Conservation (phyloP, 2,797 vertebrate species). For the Neomorphus geoffroyi region DNA sequence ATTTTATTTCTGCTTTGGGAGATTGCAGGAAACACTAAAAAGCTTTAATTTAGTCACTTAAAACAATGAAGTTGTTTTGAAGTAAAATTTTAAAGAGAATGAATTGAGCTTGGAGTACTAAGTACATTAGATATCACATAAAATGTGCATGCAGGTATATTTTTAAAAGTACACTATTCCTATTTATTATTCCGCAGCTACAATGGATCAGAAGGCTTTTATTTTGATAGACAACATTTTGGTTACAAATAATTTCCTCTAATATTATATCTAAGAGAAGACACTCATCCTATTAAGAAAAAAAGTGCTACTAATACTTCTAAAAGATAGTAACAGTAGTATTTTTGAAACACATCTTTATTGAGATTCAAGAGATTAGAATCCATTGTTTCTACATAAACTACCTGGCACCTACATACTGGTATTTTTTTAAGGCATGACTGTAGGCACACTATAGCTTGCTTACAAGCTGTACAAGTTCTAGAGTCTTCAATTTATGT, state of each 20-base stretch:
- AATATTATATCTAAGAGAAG: neutral
- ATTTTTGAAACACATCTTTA: neutral
- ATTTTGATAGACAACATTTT: neutral
- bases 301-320: neutral
- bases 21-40: slow-evolving; percentile 78
- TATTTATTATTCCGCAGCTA: slow-evolving; percentile 28
- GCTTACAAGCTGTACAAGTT: neutral
- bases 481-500: neutral
- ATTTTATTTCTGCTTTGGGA: slow-evolving; percentile 85
- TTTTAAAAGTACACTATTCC: slow-evolving; percentile 38
- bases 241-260: neutral
- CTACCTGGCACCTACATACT: neutral
- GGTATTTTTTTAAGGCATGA: neutral
- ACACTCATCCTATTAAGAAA: neutral
- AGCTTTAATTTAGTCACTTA: slow-evolving; percentile 78
- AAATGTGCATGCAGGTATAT: slow-evolving; percentile 33
- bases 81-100: slow-evolving; percentile 77
- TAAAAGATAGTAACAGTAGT: neutral
- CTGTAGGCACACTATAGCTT: neutral
- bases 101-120: slow-evolving; percentile 58
- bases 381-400: neutral
- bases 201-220: neutral
- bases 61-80: slow-evolving; percentile 75
- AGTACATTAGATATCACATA: slow-evolving; percentile 59
- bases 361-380: neutral